Conservation (phyloP, 2,797 vertebrate genomes). For the Lepus townsendii region DNA sequence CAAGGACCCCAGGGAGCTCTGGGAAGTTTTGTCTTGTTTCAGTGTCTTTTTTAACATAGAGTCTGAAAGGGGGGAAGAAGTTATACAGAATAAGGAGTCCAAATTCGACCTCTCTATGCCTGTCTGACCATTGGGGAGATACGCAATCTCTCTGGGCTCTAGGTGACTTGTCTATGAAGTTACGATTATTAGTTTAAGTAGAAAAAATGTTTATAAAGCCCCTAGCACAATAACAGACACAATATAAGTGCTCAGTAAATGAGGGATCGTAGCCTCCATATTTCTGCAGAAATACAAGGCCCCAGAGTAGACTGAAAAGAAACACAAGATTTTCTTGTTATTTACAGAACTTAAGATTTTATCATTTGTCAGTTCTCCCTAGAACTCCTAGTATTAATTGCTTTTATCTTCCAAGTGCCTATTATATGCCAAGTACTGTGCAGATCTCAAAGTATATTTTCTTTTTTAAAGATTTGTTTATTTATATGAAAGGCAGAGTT, state of each 20-base stretch:
- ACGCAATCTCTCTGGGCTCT: neutral
- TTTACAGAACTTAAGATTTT: neutral
- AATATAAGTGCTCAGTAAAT: neutral
- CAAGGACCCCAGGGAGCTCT: neutral
- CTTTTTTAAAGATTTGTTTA: neutral
- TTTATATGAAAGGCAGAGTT: too few relatives aligned
- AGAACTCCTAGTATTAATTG: neutral
- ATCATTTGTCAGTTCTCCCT: constrained; percentile 10
- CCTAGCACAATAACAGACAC: neutral
- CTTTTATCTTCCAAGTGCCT: neutral
- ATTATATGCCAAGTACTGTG: neutral
- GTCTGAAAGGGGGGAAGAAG: neutral
- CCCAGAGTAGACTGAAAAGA: neutral
- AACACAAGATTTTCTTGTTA: neutral
- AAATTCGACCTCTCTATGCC: neutral
- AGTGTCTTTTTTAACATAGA: neutral
- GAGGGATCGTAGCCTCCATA: neutral
- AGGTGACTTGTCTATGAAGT: neutral
- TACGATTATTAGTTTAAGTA: neutral
- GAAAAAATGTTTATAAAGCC: neutral
- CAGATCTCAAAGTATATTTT: neutral
- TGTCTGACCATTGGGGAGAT: neutral
- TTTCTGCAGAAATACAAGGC: constrained; percentile 15
- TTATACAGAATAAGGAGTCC: neutral
- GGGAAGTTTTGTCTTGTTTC: neutral